Conservation (phyloP, 2,113 vertebrate species). For the Amphilophus citrinellus region DNA sequence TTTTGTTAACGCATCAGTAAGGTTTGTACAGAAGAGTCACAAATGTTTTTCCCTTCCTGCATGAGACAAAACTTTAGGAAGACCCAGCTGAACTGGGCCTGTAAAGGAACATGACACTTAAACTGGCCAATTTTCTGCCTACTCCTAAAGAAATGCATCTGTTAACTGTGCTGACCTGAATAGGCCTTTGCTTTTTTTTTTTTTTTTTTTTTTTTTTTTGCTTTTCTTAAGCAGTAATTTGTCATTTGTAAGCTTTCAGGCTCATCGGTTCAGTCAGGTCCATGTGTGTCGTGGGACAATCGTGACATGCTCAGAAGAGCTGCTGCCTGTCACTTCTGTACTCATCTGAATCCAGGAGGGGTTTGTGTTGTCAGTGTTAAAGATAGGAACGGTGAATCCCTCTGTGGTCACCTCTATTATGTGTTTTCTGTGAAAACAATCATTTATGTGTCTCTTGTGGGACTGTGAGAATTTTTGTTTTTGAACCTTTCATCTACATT, state of each 20-base stretch:
- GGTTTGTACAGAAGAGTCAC: too few relatives aligned
- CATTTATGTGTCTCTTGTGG: slow-evolving; percentile 82
- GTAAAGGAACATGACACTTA: too few relatives aligned
- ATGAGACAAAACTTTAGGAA: too few relatives aligned
- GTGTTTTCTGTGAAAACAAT: slow-evolving; percentile 87
- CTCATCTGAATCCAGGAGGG: not conserved
- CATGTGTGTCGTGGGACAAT: slow-evolving; percentile 31
- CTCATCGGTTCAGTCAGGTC: not conserved
- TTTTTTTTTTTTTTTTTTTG: too few relatives aligned
- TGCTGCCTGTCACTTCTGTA: not conserved
- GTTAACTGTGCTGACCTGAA: too few relatives aligned
- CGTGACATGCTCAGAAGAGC: slow-evolving; percentile 16
- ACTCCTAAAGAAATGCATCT: too few relatives aligned
- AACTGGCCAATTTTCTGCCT: too few relatives aligned
- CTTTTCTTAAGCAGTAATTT: slow-evolving; percentile 1
- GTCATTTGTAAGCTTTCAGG: slow-evolving; percentile 12
- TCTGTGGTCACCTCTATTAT: slow-evolving; percentile 57
- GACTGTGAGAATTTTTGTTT: slow-evolving; percentile 72
- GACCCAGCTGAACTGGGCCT: too few relatives aligned
- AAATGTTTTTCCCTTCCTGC: too few relatives aligned
- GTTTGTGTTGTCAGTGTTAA: slow-evolving; percentile 55
- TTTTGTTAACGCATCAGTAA: too few relatives aligned
- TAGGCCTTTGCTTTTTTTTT: too few relatives aligned
- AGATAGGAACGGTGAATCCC: slow-evolving; percentile 33
- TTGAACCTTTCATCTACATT: slow-evolving; percentile 13